Conservation (phyloP, 2,113 vertebrate species). For the Forbesichthys agassizii region DNA sequence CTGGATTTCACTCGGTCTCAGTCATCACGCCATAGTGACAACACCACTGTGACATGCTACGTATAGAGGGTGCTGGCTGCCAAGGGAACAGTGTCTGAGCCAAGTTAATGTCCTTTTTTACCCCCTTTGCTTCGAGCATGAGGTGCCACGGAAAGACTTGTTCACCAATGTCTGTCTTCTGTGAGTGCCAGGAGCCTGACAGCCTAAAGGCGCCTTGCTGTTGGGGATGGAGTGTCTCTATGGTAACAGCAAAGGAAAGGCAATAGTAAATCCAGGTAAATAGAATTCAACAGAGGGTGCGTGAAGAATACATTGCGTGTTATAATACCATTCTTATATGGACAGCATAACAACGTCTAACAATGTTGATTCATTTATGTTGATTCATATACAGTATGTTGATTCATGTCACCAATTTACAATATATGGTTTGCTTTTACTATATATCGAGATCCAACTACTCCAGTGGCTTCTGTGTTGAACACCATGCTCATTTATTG, state of each 20-base stretch:
- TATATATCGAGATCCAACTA: no score
- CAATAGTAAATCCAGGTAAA: slow-evolving; percentile 75
- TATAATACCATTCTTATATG: slow-evolving; percentile 31
- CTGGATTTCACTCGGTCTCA: slow-evolving; percentile 65
- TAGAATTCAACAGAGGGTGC: slow-evolving; percentile 62
- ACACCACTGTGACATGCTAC: slow-evolving; percentile 44
- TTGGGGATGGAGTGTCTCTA: slow-evolving; percentile 78
- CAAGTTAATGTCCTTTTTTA: slow-evolving; percentile 55
- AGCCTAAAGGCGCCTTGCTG: slow-evolving; percentile 71
- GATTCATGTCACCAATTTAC: no score
- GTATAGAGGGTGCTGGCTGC: slow-evolving; percentile 47
- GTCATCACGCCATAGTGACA: slow-evolving; percentile 60
- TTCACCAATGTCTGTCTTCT: slow-evolving; percentile 64
- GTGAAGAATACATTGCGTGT: slow-evolving; percentile 44
- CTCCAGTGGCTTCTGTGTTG: no score
- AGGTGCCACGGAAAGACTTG: slow-evolving; percentile 62
- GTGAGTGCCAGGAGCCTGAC: slow-evolving; percentile 64
- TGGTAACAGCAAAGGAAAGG: slow-evolving; percentile 75
- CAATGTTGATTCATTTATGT: background rate
- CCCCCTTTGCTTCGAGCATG: slow-evolving; percentile 30
- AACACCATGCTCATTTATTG: no score
- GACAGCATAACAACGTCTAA: slow-evolving; percentile 16
- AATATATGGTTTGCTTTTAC: no score
- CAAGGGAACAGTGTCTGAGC: slow-evolving; percentile 57
- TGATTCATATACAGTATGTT: no score